Percentiles rank a stretch among this genome's conserved stretches.
phyloP scores from a whole-genome alignment of 2,113 vertebrate species.

The Phoenicopterus ruber region DNA sequence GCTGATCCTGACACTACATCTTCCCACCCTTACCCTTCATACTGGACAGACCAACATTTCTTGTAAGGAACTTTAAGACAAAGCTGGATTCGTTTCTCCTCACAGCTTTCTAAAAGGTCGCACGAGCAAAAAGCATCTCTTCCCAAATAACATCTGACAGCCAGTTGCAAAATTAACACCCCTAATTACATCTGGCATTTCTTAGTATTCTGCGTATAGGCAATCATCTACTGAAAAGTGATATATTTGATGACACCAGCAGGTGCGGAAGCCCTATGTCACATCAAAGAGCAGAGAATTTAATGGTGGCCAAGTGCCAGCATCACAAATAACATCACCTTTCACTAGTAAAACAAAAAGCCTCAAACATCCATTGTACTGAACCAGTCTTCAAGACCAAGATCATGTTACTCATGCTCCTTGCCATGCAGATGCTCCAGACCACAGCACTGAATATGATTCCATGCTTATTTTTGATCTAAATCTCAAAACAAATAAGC shows the following conservation, averaged over 20 bases:
- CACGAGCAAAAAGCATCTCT: neutral
- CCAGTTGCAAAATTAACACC: constrained; percentile 1
- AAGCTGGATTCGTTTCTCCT: neutral
- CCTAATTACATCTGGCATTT: neutral
- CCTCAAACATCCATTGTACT: neutral
- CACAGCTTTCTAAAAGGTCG: neutral
- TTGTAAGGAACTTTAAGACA: neutral
- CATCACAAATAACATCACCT: neutral
- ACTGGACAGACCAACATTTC: neutral
- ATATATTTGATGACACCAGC: neutral
- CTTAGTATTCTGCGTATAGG: neutral
- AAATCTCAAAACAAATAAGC: neutral
- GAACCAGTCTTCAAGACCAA: neutral
- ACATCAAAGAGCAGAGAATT: neutral
- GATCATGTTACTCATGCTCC: neutral
- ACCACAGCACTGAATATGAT: neutral
- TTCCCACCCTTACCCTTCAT: neutral
- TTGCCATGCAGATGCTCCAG: neutral
- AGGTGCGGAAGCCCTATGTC: neutral
- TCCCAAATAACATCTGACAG: neutral
- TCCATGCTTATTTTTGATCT: neutral
- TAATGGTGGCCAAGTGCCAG: neutral
- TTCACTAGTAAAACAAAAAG: neutral
- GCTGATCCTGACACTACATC: neutral
- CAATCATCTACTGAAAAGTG: neutral